Percentiles rank a stretch among this genome's conserved stretches.
These are phyloP conservation scores for Lasiommata megera DNA, from an alignment of 2,888 invertebrate genomes.

Conservation along the genomic window DNA sequence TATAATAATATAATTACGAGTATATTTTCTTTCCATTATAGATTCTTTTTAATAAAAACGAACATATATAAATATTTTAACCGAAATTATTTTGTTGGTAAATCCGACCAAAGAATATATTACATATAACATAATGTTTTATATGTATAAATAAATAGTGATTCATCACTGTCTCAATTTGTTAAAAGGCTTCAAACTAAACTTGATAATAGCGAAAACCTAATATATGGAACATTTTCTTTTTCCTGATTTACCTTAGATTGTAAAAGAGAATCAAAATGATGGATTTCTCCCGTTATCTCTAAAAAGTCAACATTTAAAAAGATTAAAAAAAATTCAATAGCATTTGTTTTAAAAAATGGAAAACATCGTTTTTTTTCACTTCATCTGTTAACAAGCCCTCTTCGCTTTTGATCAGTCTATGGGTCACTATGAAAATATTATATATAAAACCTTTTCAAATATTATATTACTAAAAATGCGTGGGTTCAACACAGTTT, in stretches of 20 bases:
- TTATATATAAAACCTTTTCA: not conserved
- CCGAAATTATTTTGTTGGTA: conserved; percentile 3
- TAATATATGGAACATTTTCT: not conserved
- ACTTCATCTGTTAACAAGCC: not conserved
- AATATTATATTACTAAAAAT: not conserved
- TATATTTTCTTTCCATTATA: conserved; percentile 24
- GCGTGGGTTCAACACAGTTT: not conserved
- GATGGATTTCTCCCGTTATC: not conserved
- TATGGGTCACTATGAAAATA: not conserved
- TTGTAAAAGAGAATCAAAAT: not conserved
- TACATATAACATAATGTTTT: not conserved
- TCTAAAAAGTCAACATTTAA: not conserved
- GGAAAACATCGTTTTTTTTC: not conserved
- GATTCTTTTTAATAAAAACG: conserved; percentile 23
- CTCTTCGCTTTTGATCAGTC: not conserved
- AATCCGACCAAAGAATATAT: conserved; percentile 4
- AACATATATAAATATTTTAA: conserved; percentile 23
- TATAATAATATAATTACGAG: conserved; percentile 21
- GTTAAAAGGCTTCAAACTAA: not conserved
- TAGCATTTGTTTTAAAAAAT: not conserved
- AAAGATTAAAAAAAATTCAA: not conserved
- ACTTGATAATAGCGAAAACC: not conserved
- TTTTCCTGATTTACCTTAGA: not conserved
- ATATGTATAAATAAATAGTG: no score
- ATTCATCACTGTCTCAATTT: not conserved